Evolutionary conservation across 2,113 vertebrate genomes (phyloP).

Genomic region (Coptodon rendalli): DNA sequence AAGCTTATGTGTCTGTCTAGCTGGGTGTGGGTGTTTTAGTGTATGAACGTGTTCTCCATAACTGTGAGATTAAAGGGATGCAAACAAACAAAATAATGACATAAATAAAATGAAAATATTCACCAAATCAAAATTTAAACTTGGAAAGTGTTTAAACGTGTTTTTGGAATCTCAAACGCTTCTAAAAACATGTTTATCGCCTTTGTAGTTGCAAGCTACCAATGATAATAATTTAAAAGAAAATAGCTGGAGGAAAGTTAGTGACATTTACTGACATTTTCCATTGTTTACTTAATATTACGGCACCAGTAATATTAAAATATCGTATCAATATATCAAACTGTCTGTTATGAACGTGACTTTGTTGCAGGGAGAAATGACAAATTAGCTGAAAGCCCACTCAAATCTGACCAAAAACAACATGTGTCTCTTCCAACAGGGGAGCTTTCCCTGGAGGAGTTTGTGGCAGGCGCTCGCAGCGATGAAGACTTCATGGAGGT

Average conservation of each 20-base stretch:
- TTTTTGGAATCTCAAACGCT: neutral
- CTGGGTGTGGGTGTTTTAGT: neutral
- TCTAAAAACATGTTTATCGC: neutral
- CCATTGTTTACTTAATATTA: neutral
- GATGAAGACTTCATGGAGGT: conserved; percentile 87
- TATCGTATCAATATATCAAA: neutral
- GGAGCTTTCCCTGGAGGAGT: conserved; percentile 87
- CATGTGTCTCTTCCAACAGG: conserved; percentile 56
- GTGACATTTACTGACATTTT: neutral
- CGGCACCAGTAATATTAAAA: neutral
- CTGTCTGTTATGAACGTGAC: neutral
- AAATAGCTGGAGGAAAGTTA: neutral
- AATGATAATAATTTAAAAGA: neutral
- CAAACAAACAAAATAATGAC: neutral
- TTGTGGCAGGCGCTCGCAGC: conserved; percentile 81
- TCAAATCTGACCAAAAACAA: neutral
- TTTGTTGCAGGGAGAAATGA: neutral
- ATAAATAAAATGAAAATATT: neutral
- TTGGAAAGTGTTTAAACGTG: neutral
- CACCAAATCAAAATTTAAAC: neutral
- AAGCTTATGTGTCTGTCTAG: neutral
- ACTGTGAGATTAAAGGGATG: neutral
- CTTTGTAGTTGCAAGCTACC: neutral
- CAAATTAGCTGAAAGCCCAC: neutral
- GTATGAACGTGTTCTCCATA: neutral